Conservation (phyloP, 1,140 invertebrate species). For the Aphelinus certus region DNA sequence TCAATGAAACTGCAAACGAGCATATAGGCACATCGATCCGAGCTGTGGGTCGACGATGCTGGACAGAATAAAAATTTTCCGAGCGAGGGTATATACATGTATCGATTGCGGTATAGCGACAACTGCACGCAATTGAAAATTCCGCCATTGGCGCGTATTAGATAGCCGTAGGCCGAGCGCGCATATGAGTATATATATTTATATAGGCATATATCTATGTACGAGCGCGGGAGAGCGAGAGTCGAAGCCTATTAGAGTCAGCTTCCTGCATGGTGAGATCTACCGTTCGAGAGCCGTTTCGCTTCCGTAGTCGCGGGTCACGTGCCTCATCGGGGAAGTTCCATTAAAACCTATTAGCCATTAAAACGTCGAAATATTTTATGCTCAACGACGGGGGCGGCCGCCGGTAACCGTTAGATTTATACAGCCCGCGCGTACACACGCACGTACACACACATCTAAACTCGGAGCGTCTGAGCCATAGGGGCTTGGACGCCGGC, state of each 20-base stretch:
- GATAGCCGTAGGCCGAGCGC: too few relatives aligned
- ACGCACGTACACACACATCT: too few relatives aligned
- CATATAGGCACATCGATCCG: too few relatives aligned
- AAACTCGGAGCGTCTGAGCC: not conserved
- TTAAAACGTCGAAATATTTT: slow-evolving; percentile 58
- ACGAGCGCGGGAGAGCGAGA: not conserved
- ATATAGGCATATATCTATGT: too few relatives aligned
- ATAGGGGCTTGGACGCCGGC: slow-evolving; percentile 39
- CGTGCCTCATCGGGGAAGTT: slow-evolving; percentile 39
- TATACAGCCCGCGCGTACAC: slow-evolving; percentile 36
- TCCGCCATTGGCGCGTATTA: not conserved
- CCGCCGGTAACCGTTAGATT: slow-evolving; percentile 42
- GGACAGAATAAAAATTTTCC: too few relatives aligned
- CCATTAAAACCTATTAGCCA: slow-evolving; percentile 59
- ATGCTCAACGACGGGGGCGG: slow-evolving; percentile 50
- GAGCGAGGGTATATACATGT: not conserved
- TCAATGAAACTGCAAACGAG: too few relatives aligned
- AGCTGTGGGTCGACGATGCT: too few relatives aligned
- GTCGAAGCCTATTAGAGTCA: slow-evolving; percentile 19
- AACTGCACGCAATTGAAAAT: slow-evolving; percentile 13
- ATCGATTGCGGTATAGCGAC: not conserved
- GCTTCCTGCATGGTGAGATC: slow-evolving; percentile 18
- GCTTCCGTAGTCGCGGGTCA: slow-evolving; percentile 40
- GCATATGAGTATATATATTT: too few relatives aligned
- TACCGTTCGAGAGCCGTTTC: slow-evolving; percentile 3